Evolutionary conservation across 2,888 invertebrate genomes (phyloP).

Genomic region (Julus scandinavius): DNA sequence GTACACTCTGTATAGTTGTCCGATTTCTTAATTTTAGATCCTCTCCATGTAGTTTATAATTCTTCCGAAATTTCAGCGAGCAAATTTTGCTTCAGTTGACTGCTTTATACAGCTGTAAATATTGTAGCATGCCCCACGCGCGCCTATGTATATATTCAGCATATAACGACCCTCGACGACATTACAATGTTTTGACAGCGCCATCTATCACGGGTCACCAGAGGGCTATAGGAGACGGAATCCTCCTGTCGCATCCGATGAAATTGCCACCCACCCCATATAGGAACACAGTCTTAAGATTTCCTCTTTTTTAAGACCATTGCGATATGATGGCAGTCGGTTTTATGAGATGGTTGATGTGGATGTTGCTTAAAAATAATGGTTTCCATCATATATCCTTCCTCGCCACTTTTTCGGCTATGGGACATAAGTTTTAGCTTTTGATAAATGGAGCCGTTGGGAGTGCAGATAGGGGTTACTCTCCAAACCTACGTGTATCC

Average conservation of each 20-base stretch:
- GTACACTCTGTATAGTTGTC: no score
- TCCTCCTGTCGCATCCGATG: conserved; percentile 34
- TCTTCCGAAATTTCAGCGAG: conserved; percentile 22
- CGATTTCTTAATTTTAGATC: neutral
- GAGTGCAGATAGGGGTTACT: conserved; percentile 6
- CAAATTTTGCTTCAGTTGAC: conserved; percentile 31
- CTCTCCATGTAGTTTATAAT: neutral
- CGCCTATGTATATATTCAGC: conserved; percentile 5
- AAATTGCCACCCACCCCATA: conserved; percentile 50
- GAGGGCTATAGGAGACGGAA: conserved; percentile 46
- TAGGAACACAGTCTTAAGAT: neutral
- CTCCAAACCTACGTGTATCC: neutral
- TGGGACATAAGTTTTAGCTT: neutral
- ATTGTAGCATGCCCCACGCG: neutral
- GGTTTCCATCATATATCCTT: conserved; percentile 31
- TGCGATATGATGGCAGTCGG: conserved; percentile 9
- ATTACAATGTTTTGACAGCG: conserved; percentile 50
- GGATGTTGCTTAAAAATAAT: conserved; percentile 37
- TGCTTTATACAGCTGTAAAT: conserved; percentile 12
- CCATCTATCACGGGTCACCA: conserved; percentile 53
- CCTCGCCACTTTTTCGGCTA: conserved; percentile 31
- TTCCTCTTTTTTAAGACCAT: conserved; percentile 27
- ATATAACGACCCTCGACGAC: conserved; percentile 12
- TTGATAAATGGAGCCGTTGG: conserved; percentile 16
- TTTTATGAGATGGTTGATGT: conserved; percentile 7